phyloP scores from a whole-genome alignment of 2,113 vertebrate species.

The Phodopus roborovskii region DNA sequence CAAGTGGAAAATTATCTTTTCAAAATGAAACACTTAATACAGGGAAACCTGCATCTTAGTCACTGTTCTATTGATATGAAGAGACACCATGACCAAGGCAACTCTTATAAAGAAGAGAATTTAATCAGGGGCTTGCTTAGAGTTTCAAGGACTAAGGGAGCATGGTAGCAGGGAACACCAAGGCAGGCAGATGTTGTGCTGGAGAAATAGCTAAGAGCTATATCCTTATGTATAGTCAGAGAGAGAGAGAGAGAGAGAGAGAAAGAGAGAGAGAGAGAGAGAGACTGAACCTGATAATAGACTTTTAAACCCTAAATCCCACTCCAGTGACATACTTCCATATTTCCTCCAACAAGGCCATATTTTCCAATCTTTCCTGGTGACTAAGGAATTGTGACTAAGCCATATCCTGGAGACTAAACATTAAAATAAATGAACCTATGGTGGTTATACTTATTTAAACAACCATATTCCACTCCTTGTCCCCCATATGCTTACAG shows the following conservation, averaged over 20 bases:
- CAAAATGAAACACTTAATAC: conserved; percentile 59
- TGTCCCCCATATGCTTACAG: background rate
- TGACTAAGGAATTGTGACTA: background rate
- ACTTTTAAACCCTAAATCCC: background rate
- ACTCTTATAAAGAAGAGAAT: background rate
- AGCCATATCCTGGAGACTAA: background rate
- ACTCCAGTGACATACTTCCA: background rate
- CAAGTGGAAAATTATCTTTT: conserved; percentile 65
- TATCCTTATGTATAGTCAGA: background rate
- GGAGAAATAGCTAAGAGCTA: background rate
- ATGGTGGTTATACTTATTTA: background rate
- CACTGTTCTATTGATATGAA: background rate
- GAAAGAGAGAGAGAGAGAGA: background rate
- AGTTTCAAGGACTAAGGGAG: background rate
- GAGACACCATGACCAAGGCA: background rate
- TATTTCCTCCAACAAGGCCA: background rate
- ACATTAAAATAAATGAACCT: background rate
- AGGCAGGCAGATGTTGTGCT: background rate
- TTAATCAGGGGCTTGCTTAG: background rate
- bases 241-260: too few species aligned
- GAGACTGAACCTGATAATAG: background rate
- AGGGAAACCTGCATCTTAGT: background rate
- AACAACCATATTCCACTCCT: background rate
- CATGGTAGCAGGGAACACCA: background rate
- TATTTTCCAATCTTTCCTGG: too few species aligned